These are phyloP conservation scores for Thryonomys swinderianus DNA, from an alignment of 2,113 vertebrate genomes.

Conservation along the genomic window DNA sequence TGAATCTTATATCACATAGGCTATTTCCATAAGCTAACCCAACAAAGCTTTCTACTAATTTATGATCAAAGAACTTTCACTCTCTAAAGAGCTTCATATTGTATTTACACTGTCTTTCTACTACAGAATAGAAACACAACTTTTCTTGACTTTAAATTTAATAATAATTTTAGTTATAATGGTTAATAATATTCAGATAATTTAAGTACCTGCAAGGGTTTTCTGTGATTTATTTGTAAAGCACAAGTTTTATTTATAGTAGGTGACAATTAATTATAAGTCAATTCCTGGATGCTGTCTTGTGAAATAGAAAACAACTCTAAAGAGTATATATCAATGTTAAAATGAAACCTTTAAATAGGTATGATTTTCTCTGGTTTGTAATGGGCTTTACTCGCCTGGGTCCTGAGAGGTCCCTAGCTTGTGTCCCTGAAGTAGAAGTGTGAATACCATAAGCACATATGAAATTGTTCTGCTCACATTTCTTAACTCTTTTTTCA, in stretches of 20 bases:
- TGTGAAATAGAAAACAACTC: neutral
- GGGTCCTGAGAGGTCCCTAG: neutral
- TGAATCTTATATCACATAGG: neutral
- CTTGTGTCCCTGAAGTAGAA: neutral
- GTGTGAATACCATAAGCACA: neutral
- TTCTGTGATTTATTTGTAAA: neutral
- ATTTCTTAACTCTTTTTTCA: constrained; percentile 18
- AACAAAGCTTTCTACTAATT: neutral
- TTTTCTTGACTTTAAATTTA: neutral
- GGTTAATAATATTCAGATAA: neutral
- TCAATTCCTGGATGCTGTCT: neutral
- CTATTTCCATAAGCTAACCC: neutral
- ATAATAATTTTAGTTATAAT: neutral
- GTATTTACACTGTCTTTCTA: neutral
- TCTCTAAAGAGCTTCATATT: neutral
- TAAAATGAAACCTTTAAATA: neutral
- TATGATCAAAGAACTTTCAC: neutral
- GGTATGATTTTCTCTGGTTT: constrained; percentile 12
- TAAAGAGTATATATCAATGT: neutral
- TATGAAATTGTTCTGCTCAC: constrained; percentile 7
- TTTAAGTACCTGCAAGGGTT: neutral
- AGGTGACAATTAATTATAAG: neutral
- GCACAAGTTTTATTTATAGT: neutral
- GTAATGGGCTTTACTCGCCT: neutral
- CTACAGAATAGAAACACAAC: neutral